Evolutionary conservation across 2,888 invertebrate genomes (phyloP).

Genomic region (Athripsodes cinereus): DNA sequence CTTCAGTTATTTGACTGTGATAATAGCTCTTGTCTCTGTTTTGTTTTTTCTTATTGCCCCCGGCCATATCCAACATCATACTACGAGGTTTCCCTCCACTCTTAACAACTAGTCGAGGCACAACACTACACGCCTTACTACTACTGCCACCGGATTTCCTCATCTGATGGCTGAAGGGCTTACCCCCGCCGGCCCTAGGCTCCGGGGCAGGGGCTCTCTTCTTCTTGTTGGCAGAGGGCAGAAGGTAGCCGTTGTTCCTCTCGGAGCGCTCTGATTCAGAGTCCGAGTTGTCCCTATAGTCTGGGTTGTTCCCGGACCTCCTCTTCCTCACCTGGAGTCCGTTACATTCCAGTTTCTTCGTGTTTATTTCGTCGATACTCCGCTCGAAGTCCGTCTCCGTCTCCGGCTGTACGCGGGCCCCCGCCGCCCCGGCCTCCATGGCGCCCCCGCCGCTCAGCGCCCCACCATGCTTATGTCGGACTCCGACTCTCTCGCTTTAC

Average conservation of each 20-base stretch:
- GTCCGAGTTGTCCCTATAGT: slow-evolving; percentile 11
- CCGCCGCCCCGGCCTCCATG: neutral
- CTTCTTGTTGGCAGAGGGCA: slow-evolving; percentile 6
- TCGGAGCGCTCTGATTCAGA: slow-evolving; percentile 8
- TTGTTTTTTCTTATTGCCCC: slow-evolving; percentile 39
- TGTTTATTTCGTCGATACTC: slow-evolving; percentile 46
- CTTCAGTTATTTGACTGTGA: slow-evolving; percentile 56
- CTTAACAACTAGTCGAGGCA: slow-evolving; percentile 33
- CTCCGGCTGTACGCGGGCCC: neutral
- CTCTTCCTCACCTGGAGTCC: slow-evolving; percentile 28
- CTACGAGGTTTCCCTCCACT: slow-evolving; percentile 45
- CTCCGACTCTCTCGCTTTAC: slow-evolving; percentile 34
- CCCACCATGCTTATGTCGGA: neutral
- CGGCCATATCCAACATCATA: slow-evolving; percentile 35
- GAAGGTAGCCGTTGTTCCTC: slow-evolving; percentile 9
- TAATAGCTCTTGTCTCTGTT: slow-evolving; percentile 43
- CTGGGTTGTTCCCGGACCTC: slow-evolving; percentile 8
- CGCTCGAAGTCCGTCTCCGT: slow-evolving; percentile 48
- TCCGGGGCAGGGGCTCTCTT: neutral
- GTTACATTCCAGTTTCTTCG: slow-evolving; percentile 40
- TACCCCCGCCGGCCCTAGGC: slow-evolving; percentile 47
- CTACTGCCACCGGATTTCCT: slow-evolving; percentile 51
- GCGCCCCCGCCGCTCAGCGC: neutral
- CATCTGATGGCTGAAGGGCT: slow-evolving; percentile 52
- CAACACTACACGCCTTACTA: slow-evolving; percentile 38